Conservation (phyloP, 2,113 vertebrate species). For the Agelaius phoeniceus region DNA sequence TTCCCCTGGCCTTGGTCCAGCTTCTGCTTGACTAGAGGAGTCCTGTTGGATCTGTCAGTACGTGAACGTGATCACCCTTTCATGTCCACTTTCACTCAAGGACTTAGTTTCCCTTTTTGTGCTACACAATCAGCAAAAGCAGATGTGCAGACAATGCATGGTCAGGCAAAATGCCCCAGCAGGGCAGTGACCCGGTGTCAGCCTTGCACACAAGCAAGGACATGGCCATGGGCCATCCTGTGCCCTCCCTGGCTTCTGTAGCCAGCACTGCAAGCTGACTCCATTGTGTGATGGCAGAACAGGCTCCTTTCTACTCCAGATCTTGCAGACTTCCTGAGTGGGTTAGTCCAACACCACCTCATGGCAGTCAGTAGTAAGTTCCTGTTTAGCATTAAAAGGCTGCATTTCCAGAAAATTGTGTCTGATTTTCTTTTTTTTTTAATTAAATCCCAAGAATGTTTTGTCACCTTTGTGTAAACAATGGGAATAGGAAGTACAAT, state of each 20-base stretch:
- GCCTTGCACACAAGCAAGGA: background rate
- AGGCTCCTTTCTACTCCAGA: background rate
- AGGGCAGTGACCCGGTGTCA: background rate
- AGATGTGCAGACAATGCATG: rapidly evolving
- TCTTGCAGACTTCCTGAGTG: background rate
- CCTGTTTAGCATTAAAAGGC: background rate
- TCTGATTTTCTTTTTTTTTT: background rate
- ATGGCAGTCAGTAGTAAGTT: background rate
- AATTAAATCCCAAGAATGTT: background rate
- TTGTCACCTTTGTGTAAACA: background rate
- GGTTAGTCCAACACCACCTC: background rate
- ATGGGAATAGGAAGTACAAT: constrained; percentile 35
- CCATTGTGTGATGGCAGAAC: rapidly evolving
- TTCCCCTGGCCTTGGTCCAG: background rate
- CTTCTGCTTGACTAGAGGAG: background rate
- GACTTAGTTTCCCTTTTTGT: background rate
- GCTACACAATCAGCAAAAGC: background rate
- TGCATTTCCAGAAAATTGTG: constrained; percentile 25
- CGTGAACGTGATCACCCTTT: rapidly evolving
- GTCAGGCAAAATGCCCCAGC: background rate
- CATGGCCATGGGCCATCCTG: rapidly evolving
- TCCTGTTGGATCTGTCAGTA: background rate
- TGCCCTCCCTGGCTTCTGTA: background rate
- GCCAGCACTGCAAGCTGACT: background rate
- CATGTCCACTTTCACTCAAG: background rate